Base-by-base conservation (phyloP, 2,888 invertebrate species). In the Tuta absoluta region DNA sequence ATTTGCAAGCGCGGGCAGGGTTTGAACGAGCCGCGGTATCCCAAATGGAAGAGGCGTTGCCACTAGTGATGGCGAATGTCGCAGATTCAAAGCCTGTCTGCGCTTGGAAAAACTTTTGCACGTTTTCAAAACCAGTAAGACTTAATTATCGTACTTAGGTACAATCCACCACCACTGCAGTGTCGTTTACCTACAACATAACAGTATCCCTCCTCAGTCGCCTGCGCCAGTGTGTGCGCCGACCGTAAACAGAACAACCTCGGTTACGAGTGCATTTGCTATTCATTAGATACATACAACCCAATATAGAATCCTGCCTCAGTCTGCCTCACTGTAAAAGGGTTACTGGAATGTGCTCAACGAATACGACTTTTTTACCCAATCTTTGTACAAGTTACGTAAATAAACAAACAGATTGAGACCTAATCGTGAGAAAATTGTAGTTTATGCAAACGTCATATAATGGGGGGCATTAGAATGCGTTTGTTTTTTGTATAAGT, bases 221-320 rank as follows among this genome's bases (percentile, higher is more conserved):
- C 75, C 74, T 69, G 76, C 72, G 69, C 69, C 69, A 69, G 69
- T 67, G 71, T 67, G 71, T 67, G 65, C 66, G 65, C 66, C 74
- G 72, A 73, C 78, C 76, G 75, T 80, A 80, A 76, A 78, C 71
- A 77, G 78, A 77, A 76, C 76, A 78, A 70, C 78, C 79, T 80
- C 79, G 72, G 76, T 79, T 79, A 78, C 80, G 71, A 79, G 76
- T 76, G 75, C 81, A 84, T 86, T 86, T 84, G 78, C 77, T 86
- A 86, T 87, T 87, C 85, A 87, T 87, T 87, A 85, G 82, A 83
- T 79, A 82, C 77, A 83, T 79, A 82, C 77, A 72, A 79, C 82
- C 84, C 79, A 84, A 82, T 80, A 87, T 80, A 86, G 86, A 76
- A 78, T 82, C 81, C 76, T 74, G 53, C n/a, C n/a, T n/a, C n/a